A percentile compares a stretch with the other conserved stretches of the same genome.
Evolutionary conservation across 2,888 invertebrate genomes (phyloP).

Genomic region (Colletes collaris): DNA sequence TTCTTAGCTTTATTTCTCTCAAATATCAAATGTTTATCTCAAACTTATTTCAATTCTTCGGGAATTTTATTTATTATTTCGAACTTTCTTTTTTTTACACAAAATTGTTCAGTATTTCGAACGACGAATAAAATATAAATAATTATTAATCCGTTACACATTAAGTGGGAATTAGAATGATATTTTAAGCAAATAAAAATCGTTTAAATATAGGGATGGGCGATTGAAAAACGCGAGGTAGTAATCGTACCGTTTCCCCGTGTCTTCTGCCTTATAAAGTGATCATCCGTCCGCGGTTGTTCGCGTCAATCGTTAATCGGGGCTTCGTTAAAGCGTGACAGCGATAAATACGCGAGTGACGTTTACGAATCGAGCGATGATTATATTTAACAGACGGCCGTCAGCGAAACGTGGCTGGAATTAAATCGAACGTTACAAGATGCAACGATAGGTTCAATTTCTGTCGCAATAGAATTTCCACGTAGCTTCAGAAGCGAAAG

Average conservation of each 20-base stretch:
- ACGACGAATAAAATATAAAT: too few species aligned
- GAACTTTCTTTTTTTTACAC: not conserved
- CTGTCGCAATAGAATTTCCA: slow-evolving; percentile 6
- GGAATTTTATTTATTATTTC: too few species aligned
- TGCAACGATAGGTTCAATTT: slow-evolving; percentile 9
- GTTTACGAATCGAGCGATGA: slow-evolving; percentile 43
- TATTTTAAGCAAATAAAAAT: not conserved
- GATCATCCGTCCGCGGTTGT: slow-evolving; percentile 16
- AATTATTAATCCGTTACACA: too few species aligned
- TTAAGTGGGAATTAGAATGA: too few species aligned
- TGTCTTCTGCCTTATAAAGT: slow-evolving; percentile 14
- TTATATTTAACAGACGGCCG: slow-evolving; percentile 42
- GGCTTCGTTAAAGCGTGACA: slow-evolving; percentile 36
- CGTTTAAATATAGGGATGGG: not conserved
- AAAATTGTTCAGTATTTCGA: not conserved
- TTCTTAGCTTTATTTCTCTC: too few species aligned
- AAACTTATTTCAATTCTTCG: too few species aligned
- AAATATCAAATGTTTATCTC: too few species aligned
- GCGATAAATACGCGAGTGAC: slow-evolving; percentile 53
- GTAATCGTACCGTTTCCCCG: slow-evolving; percentile 7
- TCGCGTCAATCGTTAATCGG: slow-evolving; percentile 39
- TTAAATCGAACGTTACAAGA: slow-evolving; percentile 34
- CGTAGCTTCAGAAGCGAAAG: not conserved
- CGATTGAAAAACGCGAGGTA: not conserved
- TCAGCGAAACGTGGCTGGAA: slow-evolving; percentile 27